phyloP scores from a whole-genome alignment of 92 coral and sea anemone species.

The Actinernus sp. region DNA sequence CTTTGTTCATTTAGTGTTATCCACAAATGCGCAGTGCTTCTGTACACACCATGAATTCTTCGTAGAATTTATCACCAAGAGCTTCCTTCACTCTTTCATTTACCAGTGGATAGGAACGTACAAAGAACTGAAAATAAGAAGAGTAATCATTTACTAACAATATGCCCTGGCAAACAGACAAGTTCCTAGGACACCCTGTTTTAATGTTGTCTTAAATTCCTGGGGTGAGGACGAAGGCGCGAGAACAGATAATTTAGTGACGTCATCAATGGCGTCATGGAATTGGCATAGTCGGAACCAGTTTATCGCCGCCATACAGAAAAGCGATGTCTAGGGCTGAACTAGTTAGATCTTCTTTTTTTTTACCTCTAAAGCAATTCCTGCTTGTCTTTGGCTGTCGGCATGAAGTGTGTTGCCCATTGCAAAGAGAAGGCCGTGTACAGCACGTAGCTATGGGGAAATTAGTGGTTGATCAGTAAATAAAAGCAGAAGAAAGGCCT shows the following conservation, averaged over 20 bases:
- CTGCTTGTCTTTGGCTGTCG: conserved; percentile 98
- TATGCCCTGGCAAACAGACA: background rate
- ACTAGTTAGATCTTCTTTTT: too few relatives aligned
- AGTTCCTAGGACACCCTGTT: too few relatives aligned
- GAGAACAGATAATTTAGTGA: too few relatives aligned
- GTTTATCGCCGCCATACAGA: too few relatives aligned
- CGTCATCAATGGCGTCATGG: too few relatives aligned
- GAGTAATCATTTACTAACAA: background rate
- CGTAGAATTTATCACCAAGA: conserved; percentile 92
- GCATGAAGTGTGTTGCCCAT: conserved; percentile 98
- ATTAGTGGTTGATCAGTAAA: background rate
- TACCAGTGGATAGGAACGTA: conserved; percentile 92
- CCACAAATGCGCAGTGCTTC: too few relatives aligned
- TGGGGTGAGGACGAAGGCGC: too few relatives aligned
- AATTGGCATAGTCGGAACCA: too few relatives aligned
- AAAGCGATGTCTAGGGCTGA: too few relatives aligned
- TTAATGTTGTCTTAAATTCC: too few relatives aligned
- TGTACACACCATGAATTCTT: conserved; percentile 94
- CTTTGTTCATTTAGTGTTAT: too few relatives aligned
- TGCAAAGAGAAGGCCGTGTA: conserved; percentile 85
- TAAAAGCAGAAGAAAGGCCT: background rate
- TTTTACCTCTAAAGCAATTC: conserved; percentile 88
- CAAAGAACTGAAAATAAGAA: conserved; percentile 76
- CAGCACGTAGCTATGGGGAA: conserved; percentile 77
- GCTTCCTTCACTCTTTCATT: conserved; percentile 95